Conservation (phyloP, 2,113 vertebrate genomes). For the Talpa occidentalis region DNA sequence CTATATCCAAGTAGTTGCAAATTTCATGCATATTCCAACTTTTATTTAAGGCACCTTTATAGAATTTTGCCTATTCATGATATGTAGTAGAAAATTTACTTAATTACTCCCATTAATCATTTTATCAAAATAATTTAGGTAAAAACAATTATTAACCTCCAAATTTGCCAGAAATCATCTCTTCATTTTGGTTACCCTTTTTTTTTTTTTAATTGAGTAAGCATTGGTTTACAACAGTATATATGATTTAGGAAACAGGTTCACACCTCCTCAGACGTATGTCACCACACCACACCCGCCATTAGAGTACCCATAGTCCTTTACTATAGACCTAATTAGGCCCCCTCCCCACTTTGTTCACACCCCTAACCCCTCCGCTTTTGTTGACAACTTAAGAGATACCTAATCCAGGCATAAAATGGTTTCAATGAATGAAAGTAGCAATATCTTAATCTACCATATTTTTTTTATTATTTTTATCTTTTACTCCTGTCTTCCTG, state of each 20-base stretch:
- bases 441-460: not conserved
- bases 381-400: not conserved
- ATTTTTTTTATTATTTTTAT: not conserved
- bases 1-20: not conserved
- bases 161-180: not conserved
- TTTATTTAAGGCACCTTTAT: not conserved
- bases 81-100: conserved; percentile 15
- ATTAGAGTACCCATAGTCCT: too few relatives aligned
- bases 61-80: not conserved
- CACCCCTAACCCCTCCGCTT: too few relatives aligned
- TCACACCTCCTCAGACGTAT: too few relatives aligned
- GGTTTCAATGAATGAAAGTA: not conserved
- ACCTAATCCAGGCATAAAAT: conserved; percentile 13
- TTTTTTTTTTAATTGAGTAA: not conserved
- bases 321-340: too few relatives aligned
- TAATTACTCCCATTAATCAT: not conserved
- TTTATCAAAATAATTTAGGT: not conserved
- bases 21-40: not conserved
- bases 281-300: too few relatives aligned
- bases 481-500: conserved; percentile 21
- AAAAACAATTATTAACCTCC: not conserved
- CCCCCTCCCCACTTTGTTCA: too few relatives aligned
- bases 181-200: conserved; percentile 2
- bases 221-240: too few relatives aligned
- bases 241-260: too few relatives aligned